Evolutionary conservation across 2,113 vertebrate species (phyloP), one percentile per base, ranked within the genome.

Genomic region (Mobula birostris): DNA sequence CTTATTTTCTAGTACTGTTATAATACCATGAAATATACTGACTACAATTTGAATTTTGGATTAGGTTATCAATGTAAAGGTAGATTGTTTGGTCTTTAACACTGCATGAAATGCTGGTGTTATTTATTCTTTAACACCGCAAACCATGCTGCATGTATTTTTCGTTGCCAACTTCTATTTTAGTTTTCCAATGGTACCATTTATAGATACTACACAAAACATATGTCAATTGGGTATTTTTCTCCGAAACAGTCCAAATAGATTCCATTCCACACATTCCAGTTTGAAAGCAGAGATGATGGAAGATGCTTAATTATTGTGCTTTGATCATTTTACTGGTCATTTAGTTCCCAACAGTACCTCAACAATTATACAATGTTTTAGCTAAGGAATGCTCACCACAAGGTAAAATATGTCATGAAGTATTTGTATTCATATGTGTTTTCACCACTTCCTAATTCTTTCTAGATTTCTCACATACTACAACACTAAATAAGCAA

Each of bases 131-230:
- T 66, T 32, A 92, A 61, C 36, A 92, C 40, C 36, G 21, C 21
- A 92, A 92, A 92, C 19, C 8, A n/a, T 68, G 32, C 68, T 92
- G 36, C 90, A 92, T 40, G 70, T 92, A 40, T 27, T 72, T 92
- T 11, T 32, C 68, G 5, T 72, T 92, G 32, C 32, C 66, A 72
- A 92, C 70, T 17, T 72, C n/a, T 19, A 92, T n/a, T 92, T 72
- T 21, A 66, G 36, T 29, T 27, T 68, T 92, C 83, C 24, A 88
- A 11, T 63, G 83, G 21, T 88, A 56, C 58, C 83, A 88, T 29
- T 63, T 61, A 63, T 88, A 88, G 8, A 24, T 32, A 29, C 29
- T n/a, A 2, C 56, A 88, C 58, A 85, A 85, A 88, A 56, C 17
- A 56, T 3, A 72, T 48, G 66, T 72, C 63, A 7, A 72, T n/a